A percentile compares a stretch with the other conserved stretches of the same genome.
These are phyloP conservation scores for Ferrisia virgata DNA, from an alignment of 2,888 invertebrate genomes.

Conservation along the genomic window DNA sequence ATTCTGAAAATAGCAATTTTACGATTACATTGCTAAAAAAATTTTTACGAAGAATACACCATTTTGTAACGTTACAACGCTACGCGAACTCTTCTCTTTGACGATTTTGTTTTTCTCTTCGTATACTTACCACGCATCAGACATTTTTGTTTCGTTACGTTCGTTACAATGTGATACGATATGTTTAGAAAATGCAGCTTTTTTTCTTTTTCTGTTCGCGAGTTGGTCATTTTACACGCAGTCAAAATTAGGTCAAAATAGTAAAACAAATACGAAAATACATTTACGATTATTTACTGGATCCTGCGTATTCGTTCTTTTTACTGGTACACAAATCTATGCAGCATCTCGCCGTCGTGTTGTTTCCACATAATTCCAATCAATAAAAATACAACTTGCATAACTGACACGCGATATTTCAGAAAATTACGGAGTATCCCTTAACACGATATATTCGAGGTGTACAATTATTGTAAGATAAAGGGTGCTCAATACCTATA, in stretches of 20 bases:
- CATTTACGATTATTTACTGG: background rate
- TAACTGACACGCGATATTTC: too few species aligned
- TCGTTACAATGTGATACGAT: too few species aligned
- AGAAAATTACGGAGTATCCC: too few species aligned
- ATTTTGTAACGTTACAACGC: background rate
- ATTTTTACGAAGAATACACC: background rate
- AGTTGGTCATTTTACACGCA: background rate
- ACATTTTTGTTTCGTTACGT: too few species aligned
- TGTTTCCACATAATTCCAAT: background rate
- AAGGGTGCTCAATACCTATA: too few species aligned
- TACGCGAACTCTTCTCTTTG: background rate
- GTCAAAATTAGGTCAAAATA: background rate
- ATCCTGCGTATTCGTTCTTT: too few species aligned
- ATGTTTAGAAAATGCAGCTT: background rate
- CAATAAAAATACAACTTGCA: too few species aligned
- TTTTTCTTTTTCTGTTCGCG: background rate
- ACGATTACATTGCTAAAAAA: background rate
- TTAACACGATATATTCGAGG: too few species aligned
- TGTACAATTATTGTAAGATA: too few species aligned
- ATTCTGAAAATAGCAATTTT: constrained; percentile 3
- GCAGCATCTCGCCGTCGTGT: background rate
- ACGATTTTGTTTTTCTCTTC: too few species aligned
- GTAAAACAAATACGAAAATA: constrained; percentile 28
- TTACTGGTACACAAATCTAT: too few species aligned
- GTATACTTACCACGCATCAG: too few species aligned